Base-by-base conservation (phyloP, 2,797 vertebrate genomes). In the Phrynocephalus guinanensis region DNA sequence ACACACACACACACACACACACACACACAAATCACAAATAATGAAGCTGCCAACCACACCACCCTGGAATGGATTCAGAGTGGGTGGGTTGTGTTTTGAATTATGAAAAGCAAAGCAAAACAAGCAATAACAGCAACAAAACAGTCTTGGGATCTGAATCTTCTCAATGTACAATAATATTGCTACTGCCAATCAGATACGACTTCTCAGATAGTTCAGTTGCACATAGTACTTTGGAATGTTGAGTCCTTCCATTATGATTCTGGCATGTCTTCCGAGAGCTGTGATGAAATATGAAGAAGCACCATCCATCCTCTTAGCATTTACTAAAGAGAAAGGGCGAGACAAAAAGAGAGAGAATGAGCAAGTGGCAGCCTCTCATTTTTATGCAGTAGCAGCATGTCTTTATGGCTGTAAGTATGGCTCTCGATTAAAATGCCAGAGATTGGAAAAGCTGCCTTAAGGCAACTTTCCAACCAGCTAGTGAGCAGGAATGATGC, bases 401-500 rank as follows among this genome's bases (percentile, higher is more conserved):
- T 82, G 20, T 66, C 76, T 79, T 93, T 89, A 78, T 78, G 6
- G 83, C 85, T 30, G 75, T 82, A 22, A 77, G 28, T 8, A 24
- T 84, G 0, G 77, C 68, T 88, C 85, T 91, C 89, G 84, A 81
- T 89, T 91, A 87, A 91, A 90, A 89, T 73, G 73, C 88, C 92
- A 16, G 67, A 87, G 83, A 71, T 95, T 95, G 86, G 90, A 82
- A 73, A 66, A 30, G 87, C 86, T 88, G 83, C n/a, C 82, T 75
- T 38, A 52, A 90, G 84, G 87, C 92, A 95, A 86, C 90, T 82
- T 93, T 93, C 83, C 90, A 94, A 38, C 84, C 83, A 88, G 93
- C 91, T 87, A 90, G 38, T 92, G 73, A 94, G 52, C 70, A 88
- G 94, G 90, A 96, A 76, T 1, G 67, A 56, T 90, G 92, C 94